phyloP scores from a whole-genome alignment of 2,888 invertebrate genomes.

The Formica aserva region DNA sequence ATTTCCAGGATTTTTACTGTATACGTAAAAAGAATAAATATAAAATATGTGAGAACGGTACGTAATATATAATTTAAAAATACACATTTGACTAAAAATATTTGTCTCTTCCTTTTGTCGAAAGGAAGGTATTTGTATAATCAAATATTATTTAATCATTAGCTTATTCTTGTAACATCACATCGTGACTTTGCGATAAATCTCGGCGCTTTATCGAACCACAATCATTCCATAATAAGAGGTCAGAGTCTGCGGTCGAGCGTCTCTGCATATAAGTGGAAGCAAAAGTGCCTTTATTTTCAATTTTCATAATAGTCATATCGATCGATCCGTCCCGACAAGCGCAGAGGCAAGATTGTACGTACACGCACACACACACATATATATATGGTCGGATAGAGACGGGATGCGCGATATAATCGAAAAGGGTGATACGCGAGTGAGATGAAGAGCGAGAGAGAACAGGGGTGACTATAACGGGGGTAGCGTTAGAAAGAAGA shows the following conservation, averaged over 20 bases:
- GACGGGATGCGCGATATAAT: constrained; percentile 72
- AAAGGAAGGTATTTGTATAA: background rate
- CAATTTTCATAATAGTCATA: constrained; percentile 79
- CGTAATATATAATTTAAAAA: background rate
- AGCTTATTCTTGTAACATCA: background rate
- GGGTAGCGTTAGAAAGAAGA: constrained; percentile 35
- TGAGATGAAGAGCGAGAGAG: constrained; percentile 34
- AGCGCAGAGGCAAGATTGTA: constrained; percentile 37
- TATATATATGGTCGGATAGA: background rate
- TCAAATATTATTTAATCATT: background rate
- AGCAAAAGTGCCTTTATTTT: constrained; percentile 74
- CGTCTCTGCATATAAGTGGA: constrained; percentile 47
- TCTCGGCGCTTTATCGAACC: background rate
- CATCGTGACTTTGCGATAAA: background rate
- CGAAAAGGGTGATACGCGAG: constrained; percentile 70
- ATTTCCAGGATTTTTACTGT: background rate
- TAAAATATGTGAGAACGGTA: background rate
- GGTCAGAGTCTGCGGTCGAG: constrained; percentile 41
- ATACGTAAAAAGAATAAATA: background rate
- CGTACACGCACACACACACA: background rate
- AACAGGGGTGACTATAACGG: constrained; percentile 15
- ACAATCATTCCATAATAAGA: background rate
- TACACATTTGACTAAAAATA: background rate
- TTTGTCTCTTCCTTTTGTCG: background rate
- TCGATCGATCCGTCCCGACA: constrained; percentile 65